A percentile compares a stretch with the other conserved stretches of the same genome.
Conservation (phyloP, 2,797 vertebrate genomes). For the Girardinus metallicus region DNA sequence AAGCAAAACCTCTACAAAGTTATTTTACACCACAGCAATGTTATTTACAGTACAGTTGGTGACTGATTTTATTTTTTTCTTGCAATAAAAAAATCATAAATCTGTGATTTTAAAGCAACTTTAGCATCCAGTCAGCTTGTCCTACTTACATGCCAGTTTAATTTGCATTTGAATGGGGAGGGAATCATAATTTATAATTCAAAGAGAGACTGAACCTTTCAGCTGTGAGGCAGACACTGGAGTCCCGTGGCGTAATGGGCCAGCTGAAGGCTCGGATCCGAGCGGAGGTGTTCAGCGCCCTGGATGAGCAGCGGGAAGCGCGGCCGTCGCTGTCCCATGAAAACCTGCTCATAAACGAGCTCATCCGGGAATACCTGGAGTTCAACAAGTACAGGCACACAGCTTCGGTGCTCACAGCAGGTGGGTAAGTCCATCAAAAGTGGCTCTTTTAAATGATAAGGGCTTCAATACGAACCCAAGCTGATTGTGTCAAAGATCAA, state of each 20-base stretch:
- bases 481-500: neutral
- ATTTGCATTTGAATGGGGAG: fast-evolving
- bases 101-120: neutral
- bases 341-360: slow-evolving; percentile 94
- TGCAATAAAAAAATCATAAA: neutral
- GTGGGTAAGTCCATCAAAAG: slow-evolving; percentile 64
- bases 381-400: slow-evolving; percentile 92
- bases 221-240: slow-evolving; percentile 92
- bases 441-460: no score
- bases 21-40: neutral
- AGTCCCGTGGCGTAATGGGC: slow-evolving; percentile 87
- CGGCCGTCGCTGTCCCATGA: slow-evolving; percentile 86
- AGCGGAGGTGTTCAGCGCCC: slow-evolving; percentile 91
- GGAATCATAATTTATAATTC: neutral
- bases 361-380: slow-evolving; percentile 93
- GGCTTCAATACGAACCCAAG: neutral
- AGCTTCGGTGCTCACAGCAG: slow-evolving; percentile 89
- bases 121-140: neutral
- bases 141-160: neutral
- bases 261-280: slow-evolving; percentile 91
- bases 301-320: slow-evolving; percentile 86
- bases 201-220: neutral
- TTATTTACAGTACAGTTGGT: no score
- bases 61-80: neutral
- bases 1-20: neutral